Evolutionary conservation across 2,797 vertebrate species (phyloP), one percentile per base, ranked within the genome.

Genomic region (Leptoclinus maculatus): DNA sequence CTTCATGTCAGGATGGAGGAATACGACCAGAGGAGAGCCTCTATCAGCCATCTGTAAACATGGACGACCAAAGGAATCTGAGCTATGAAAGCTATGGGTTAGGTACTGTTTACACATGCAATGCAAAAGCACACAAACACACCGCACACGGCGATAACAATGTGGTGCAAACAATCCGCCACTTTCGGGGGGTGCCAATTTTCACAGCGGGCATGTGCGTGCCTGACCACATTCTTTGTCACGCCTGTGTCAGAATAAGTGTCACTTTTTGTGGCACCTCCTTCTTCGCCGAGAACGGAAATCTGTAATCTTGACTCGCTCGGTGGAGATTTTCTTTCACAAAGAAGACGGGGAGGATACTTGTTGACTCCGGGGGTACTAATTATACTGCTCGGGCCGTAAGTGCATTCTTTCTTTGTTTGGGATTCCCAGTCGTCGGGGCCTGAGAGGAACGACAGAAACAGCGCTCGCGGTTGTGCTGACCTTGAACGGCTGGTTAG

Each of bases 81-180:
- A 93, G 72, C 78, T 90, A 92, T 92, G 90, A 89, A 38, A 83
- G 85, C 83, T 84, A 71, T 71, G 86, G 77, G 54, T 83, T 74
- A 81, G 83, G 78, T 79, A 66, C 73, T 83, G 86, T 91, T 90
- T 84, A 87, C 85, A 83, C 84, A 80, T 3, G 65, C 77, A 69
- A 69, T 75, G 63, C 74, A 86, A 79, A 86, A 14, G 2, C 58
- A 58, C 53, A 79, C 59, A 83, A 29, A 86, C 74, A 80, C 75
- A 64, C 66, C 43, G 3, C 12, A 78, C 74, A 79, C 64, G 34
- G 79, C 36, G 78, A 88, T 88, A 85, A 91, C 85, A 80, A 79
- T 79, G 79, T 68, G 65, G 66, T 2, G 59, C 81, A 88, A 92
- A 87, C 85, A 85, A 67, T 77, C 78, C 11, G 2, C 57, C 70